Conservation (phyloP, 2,113 vertebrate species). For the Chlamydotis undulata region DNA sequence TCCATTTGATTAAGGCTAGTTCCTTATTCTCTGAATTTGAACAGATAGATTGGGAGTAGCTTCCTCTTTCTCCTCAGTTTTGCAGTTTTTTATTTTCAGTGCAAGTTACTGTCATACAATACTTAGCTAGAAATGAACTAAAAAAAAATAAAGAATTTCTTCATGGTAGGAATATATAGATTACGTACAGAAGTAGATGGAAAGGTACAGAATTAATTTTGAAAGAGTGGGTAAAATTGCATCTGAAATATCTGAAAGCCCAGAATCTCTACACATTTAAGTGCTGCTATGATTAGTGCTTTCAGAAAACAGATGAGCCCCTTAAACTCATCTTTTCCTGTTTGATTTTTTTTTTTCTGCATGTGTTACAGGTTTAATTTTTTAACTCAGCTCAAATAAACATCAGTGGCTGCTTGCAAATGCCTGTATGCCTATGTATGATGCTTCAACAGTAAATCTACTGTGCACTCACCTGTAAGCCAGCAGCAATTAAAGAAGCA, state of each 20-base stretch:
- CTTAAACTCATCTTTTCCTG: neutral
- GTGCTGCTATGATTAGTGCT: neutral
- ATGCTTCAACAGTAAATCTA: neutral
- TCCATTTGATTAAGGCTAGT: neutral
- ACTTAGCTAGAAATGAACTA: neutral
- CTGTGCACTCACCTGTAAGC: neutral
- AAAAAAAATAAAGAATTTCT: neutral
- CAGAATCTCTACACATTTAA: neutral
- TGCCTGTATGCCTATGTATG: rapidly evolving
- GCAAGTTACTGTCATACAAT: neutral
- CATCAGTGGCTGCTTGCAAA: neutral
- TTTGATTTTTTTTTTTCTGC: neutral
- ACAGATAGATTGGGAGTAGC: neutral
- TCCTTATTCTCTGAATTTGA: neutral
- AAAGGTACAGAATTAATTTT: neutral
- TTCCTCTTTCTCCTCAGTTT: neutral
- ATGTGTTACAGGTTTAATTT: neutral
- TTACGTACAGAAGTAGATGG: neutral
- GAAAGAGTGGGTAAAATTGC: neutral
- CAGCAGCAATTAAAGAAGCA: constrained; percentile 2
- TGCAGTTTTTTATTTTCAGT: neutral
- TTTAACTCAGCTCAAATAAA: neutral
- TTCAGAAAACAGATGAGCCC: neutral
- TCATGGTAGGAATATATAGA: neutral
- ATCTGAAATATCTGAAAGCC: neutral